These are phyloP conservation scores for Sciurus carolinensis DNA, from an alignment of 2,797 vertebrate genomes.

Conservation along the genomic window DNA sequence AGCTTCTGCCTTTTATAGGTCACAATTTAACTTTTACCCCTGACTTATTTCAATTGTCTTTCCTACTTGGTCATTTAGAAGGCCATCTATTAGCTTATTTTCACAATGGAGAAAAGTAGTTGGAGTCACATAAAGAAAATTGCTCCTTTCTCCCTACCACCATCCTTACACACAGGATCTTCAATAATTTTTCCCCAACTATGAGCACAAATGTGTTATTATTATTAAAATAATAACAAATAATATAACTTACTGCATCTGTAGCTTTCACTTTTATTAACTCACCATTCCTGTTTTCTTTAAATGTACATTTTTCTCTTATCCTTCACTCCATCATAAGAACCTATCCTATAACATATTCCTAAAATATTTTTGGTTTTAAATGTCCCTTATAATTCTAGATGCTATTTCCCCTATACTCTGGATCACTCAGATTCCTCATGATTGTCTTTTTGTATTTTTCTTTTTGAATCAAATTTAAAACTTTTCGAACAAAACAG, in stretches of 20 bases:
- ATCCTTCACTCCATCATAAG: neutral
- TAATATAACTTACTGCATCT: neutral
- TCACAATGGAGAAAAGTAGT: neutral
- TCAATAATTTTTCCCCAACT: neutral
- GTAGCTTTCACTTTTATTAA: constrained; percentile 3
- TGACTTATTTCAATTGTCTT: neutral
- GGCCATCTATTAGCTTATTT: neutral
- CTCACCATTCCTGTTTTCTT: neutral
- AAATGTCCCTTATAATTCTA: neutral
- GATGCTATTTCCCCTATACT: neutral
- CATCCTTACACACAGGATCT: neutral
- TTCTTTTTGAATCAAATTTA: neutral
- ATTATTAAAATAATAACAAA: neutral
- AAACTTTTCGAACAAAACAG: constrained; percentile 32
- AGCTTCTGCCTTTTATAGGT: neutral
- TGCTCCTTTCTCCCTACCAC: neutral
- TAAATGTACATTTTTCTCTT: neutral
- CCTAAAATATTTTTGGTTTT: neutral
- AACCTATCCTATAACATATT: neutral
- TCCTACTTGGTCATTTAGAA: constrained; percentile 2
- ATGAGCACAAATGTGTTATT: neutral
- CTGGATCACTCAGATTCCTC: neutral
- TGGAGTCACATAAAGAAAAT: neutral
- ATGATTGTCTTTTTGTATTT: neutral
- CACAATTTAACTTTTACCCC: neutral